phyloP scores from a whole-genome alignment of 1,140 invertebrate species.

The Drosophila bocqueti region DNA sequence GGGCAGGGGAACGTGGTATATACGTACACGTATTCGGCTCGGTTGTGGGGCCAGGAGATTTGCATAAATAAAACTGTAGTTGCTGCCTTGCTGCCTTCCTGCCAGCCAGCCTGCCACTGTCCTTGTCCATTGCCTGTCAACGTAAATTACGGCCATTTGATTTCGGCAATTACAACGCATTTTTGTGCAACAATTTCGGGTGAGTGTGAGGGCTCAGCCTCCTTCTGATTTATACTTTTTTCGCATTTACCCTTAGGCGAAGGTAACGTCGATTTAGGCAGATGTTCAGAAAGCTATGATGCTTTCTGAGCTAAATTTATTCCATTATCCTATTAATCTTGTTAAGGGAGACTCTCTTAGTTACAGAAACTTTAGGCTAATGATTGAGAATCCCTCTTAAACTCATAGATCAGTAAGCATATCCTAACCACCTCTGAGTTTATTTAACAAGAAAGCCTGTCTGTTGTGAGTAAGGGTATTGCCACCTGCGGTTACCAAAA shows the following conservation, averaged over 20 bases:
- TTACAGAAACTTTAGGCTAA: neutral
- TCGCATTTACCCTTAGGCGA: neutral
- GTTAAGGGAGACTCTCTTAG: too few relatives aligned
- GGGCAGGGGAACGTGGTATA: neutral
- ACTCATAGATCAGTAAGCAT: neutral
- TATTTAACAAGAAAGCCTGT: neutral
- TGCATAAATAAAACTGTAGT: slow-evolving; percentile 79
- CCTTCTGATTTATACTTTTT: slow-evolving; percentile 48
- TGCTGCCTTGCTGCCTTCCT: slow-evolving; percentile 48
- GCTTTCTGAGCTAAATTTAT: neutral
- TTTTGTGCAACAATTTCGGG: slow-evolving; percentile 76
- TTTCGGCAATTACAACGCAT: slow-evolving; percentile 82
- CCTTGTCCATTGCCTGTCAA: slow-evolving; percentile 62
- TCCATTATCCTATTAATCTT: neutral
- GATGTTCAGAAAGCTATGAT: neutral
- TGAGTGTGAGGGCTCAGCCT: slow-evolving; percentile 9
- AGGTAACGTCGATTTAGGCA: neutral
- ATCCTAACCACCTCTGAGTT: neutral
- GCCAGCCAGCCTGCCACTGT: slow-evolving; percentile 44
- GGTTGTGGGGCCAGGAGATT: slow-evolving; percentile 53
- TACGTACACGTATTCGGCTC: slow-evolving; percentile 11
- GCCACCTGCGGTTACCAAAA: neutral
- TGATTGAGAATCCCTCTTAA: neutral
- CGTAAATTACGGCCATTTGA: slow-evolving; percentile 80
- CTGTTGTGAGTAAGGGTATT: neutral